Percentiles rank a stretch among this genome's conserved stretches.
Evolutionary conservation across 2,113 vertebrate genomes (phyloP).

Genomic region (Phyllostomus discolor): DNA sequence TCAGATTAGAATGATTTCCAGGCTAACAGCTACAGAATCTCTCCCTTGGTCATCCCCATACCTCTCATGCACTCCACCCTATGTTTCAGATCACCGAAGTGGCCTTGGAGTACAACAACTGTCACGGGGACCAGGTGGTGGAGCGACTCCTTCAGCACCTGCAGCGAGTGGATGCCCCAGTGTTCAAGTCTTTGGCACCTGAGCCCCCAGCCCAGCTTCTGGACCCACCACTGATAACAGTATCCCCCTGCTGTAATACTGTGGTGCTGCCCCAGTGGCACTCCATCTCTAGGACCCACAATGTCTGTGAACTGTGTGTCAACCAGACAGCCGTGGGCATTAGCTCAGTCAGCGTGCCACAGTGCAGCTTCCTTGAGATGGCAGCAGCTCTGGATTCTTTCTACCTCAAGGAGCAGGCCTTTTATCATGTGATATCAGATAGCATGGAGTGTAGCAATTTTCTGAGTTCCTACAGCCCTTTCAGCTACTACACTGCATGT

Average conservation of each 20-base stretch:
- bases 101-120: conserved; percentile 92
- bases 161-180: conserved; percentile 49
- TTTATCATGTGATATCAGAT: conserved; percentile 74
- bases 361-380: conserved; percentile 81
- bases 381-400: conserved; percentile 85
- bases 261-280: conserved; percentile 83
- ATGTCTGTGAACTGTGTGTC: conserved; percentile 91
- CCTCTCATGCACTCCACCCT: neutral
- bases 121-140: conserved; percentile 77
- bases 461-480: conserved; percentile 87
- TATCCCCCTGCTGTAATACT: conserved; percentile 88
- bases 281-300: conserved; percentile 78
- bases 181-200: conserved; percentile 49
- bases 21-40: neutral
- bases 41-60: neutral
- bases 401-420: conserved; percentile 85
- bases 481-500: conserved; percentile 91
- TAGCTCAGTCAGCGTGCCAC: conserved; percentile 73
- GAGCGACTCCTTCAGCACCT: conserved; percentile 64
- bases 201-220: neutral
- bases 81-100: conserved; percentile 88
- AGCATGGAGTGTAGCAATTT: conserved; percentile 86
- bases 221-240: conserved; percentile 22
- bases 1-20: neutral
- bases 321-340: conserved; percentile 73